Conservation (phyloP, 2,888 invertebrate species). For the Spilosoma lubricipeda region DNA sequence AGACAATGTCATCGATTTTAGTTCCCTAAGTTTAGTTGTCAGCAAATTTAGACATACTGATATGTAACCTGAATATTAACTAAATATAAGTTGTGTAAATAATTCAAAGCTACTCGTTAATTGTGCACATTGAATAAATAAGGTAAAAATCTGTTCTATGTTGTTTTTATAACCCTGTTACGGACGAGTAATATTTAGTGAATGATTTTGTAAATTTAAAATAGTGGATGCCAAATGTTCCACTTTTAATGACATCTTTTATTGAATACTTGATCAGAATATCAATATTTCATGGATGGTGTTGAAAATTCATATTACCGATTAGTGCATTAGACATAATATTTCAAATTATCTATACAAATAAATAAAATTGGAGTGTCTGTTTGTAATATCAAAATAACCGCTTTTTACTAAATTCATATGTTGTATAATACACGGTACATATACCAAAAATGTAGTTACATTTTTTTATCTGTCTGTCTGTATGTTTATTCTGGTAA, state of each 20-base stretch:
- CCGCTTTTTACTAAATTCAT: too few relatives aligned
- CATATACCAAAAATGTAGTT: too few relatives aligned
- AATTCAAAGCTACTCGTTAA: slow-evolving; percentile 83
- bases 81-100: slow-evolving; percentile 73
- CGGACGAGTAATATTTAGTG: not conserved
- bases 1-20: slow-evolving; percentile 42
- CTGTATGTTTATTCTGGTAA: too few relatives aligned
- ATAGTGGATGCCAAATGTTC: not conserved
- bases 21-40: slow-evolving; percentile 34
- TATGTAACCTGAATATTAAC: slow-evolving; percentile 58
- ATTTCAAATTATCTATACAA: too few relatives aligned
- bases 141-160: slow-evolving; percentile 57
- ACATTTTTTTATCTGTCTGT: too few relatives aligned
- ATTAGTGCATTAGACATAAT: too few relatives aligned
- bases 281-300: not conserved
- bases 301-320: too few relatives aligned
- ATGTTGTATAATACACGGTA: too few relatives aligned
- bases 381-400: too few relatives aligned
- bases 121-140: slow-evolving; percentile 83
- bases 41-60: slow-evolving; percentile 33
- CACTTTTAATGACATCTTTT: not conserved
- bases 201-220: not conserved
- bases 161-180: slow-evolving; percentile 38
- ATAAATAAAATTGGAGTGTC: too few relatives aligned
- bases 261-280: not conserved